A percentile compares a stretch with the other conserved stretches of the same genome.
Evolutionary conservation across 2,113 vertebrate species (phyloP).

Genomic region (Origma solitaria): DNA sequence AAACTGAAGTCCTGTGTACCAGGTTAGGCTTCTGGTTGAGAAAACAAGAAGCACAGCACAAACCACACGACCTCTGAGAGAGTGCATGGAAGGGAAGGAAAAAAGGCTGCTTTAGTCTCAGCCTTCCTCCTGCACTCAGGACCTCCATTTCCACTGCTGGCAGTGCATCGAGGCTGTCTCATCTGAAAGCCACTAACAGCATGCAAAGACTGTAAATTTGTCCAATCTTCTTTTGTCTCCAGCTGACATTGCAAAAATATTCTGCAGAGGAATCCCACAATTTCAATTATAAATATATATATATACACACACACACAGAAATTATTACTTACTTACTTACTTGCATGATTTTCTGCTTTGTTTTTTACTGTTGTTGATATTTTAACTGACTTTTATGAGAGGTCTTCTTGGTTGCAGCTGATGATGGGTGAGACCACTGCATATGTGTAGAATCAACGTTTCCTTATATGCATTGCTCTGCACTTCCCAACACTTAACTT

Average conservation of each 20-base stretch:
- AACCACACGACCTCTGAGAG: not conserved
- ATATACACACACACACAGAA: too few relatives aligned
- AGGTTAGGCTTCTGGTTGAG: not conserved
- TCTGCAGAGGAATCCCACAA: not conserved
- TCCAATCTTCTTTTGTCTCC: not conserved
- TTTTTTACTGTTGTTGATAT: not conserved
- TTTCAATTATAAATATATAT: not conserved
- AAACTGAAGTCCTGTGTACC: not conserved
- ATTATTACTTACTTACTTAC: not conserved
- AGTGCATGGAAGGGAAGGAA: not conserved
- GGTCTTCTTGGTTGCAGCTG: not conserved
- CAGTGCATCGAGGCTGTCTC: not conserved
- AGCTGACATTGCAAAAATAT: not conserved
- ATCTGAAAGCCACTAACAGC: not conserved
- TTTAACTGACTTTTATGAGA: not conserved
- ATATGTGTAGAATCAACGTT: rapidly evolving
- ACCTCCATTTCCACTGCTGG: rapidly evolving
- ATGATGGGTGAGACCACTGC: not conserved
- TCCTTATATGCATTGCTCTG: not conserved
- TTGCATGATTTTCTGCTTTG: not conserved
- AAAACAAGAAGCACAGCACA: not conserved
- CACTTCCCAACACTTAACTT: not conserved
- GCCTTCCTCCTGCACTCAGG: not conserved
- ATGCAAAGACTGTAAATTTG: not conserved
- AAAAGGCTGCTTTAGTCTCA: not conserved